Conservation (phyloP, 2,888 invertebrate genomes). For the Phaonia tiefii region DNA sequence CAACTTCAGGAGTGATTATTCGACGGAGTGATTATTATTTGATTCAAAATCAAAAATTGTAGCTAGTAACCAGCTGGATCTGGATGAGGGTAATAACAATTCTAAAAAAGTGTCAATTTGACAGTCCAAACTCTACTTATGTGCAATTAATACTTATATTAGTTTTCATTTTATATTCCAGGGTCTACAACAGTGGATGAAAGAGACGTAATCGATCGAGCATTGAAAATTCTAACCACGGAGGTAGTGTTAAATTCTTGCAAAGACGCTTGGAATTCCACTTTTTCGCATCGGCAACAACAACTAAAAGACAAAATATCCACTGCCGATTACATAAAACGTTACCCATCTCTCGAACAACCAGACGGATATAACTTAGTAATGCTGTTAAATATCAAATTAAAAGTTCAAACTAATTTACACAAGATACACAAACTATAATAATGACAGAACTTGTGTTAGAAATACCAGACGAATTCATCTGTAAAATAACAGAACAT, state of each 20-base stretch:
- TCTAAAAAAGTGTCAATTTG: too few relatives aligned
- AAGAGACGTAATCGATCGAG: too few relatives aligned
- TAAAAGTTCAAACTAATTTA: neutral
- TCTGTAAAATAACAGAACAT: neutral
- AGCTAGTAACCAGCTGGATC: neutral
- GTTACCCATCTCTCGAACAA: neutral
- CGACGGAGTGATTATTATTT: too few relatives aligned
- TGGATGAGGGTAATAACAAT: conserved; percentile 36
- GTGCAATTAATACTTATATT: too few relatives aligned
- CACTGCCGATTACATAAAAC: neutral
- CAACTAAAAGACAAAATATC: neutral
- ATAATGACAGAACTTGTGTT: neutral
- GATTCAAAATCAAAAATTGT: conserved; percentile 32
- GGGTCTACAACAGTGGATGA: too few relatives aligned
- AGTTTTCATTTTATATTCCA: too few relatives aligned
- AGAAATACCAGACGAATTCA: neutral
- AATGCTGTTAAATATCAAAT: neutral
- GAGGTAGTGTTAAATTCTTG: neutral
- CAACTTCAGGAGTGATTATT: conserved; percentile 37
- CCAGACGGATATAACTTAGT: conserved; percentile 4
- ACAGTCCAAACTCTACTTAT: too few relatives aligned
- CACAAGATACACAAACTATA: neutral
- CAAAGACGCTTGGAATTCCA: conserved; percentile 12
- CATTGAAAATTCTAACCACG: neutral
- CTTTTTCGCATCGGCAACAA: conserved; percentile 14